Evolutionary conservation across 1,140 invertebrate species (phyloP).

Genomic region (Metaphire vulgaris): DNA sequence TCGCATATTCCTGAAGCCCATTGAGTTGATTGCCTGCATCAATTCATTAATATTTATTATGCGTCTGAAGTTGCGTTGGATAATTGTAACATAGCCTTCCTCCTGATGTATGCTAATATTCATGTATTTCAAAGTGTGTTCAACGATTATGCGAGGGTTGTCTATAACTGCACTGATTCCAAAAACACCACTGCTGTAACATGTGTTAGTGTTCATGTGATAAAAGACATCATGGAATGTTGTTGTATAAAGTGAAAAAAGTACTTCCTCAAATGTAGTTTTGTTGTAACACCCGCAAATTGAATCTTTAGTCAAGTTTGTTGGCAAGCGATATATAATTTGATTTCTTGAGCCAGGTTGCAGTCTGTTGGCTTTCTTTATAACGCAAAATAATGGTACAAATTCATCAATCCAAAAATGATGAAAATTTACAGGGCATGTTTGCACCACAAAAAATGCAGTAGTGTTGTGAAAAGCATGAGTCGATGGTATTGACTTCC

Average conservation of each 20-base stretch:
- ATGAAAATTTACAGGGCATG: slow-evolving; percentile 17
- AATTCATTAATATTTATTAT: slow-evolving; percentile 15
- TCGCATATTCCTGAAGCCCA: slow-evolving; percentile 1
- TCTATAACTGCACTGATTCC: background rate
- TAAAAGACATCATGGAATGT: slow-evolving; percentile 17
- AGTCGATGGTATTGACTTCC: background rate
- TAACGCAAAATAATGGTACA: slow-evolving; percentile 2
- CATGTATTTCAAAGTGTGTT: background rate
- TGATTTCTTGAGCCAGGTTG: background rate
- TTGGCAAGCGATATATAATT: slow-evolving; percentile 4
- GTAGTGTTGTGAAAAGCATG: slow-evolving; percentile 1
- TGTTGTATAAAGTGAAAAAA: slow-evolving; percentile 5
- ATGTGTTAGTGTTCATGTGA: background rate
- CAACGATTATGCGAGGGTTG: background rate
- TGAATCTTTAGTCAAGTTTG: background rate
- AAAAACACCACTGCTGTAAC: slow-evolving; percentile 23
- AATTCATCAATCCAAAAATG: slow-evolving; percentile 23
- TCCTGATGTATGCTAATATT: background rate
- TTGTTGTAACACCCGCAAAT: background rate
- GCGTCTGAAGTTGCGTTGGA: slow-evolving; percentile 4
- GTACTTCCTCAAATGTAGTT: slow-evolving; percentile 12
- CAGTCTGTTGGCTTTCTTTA: slow-evolving; percentile 19
- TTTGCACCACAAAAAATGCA: slow-evolving; percentile 10
- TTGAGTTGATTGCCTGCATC: background rate
- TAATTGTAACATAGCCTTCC: background rate